Conservation (phyloP, 2,797 vertebrate species). For the Atherinosoma microstoma region DNA sequence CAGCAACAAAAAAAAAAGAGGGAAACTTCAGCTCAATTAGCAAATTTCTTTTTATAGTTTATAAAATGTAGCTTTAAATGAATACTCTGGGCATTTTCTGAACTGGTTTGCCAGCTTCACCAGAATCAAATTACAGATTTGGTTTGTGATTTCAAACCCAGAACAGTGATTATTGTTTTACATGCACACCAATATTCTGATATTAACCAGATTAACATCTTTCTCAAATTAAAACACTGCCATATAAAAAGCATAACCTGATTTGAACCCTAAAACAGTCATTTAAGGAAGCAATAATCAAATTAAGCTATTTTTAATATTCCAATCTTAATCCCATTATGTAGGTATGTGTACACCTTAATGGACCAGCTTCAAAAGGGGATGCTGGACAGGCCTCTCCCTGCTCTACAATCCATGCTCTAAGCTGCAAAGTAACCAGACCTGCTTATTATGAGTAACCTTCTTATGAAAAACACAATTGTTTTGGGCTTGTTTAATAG, state of each 20-base stretch:
- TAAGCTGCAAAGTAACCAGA: neutral
- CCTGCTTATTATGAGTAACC: neutral
- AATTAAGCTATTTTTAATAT: neutral
- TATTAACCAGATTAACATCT: too few relatives aligned
- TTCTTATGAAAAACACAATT: neutral
- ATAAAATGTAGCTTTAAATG: neutral
- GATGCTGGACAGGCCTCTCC: too few relatives aligned
- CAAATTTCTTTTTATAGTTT: neutral
- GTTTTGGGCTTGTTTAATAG: neutral
- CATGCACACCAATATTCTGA: neutral
- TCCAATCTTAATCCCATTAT: neutral
- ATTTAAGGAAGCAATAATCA: neutral
- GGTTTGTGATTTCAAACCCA: neutral
- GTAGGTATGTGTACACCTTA: neutral
- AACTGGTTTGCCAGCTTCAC: constrained; percentile 15
- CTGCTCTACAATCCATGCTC: neutral
- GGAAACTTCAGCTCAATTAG: neutral
- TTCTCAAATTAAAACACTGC: neutral
- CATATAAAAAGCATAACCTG: neutral
- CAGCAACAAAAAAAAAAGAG: neutral
- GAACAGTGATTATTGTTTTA: neutral
- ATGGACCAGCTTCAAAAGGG: neutral
- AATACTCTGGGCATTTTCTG: constrained; percentile 4
- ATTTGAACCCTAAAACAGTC: neutral
- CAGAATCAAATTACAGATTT: constrained; percentile 6